Evolutionary conservation across 2,797 vertebrate genomes (phyloP), one percentile per base, ranked within the genome.

Genomic region (Protonibea diacanthus): DNA sequence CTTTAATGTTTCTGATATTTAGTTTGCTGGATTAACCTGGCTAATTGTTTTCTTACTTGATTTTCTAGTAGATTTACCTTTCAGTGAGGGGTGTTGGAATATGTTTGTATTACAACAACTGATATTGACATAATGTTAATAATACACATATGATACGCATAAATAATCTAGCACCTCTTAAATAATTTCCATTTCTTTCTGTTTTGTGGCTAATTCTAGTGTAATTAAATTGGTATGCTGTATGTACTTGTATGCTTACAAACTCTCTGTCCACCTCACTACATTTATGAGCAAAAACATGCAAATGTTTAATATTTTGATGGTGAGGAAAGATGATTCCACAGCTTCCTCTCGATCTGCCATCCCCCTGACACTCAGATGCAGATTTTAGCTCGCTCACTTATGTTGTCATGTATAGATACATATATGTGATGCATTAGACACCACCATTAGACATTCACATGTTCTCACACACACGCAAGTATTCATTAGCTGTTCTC

Each of bases 401-500:
- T 69, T 61, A 84, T 68, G 71, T 74, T 58, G 33, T 53, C 60
- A 59, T 78, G 70, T 62, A 25, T 55, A 60, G 27, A 20, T 75
- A 67, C 45, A 59, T 66, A 53, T 59, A 48, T 47, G 40, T 20
- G n/a, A 60, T 57, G 53, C 48, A 72, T 66, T 64, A 63, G 20
- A 69, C 38, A 29, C 27, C 11, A 58, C 23, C 48, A 76, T 80
- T 58, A 86, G 18, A 82, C 23, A 53, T 47, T 70, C 60, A 57
- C 14, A 3, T 1, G 3, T 27, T 5, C 64, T 5, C 49, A 18
- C 48, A 17, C 56, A 73, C 68, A 53, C n/a, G 14, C 59, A 81
- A 48, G 23, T 65, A 51, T 87, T 82, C 88, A 84, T 88, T 88
- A 88, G 76, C 69, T 68, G 21, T 65, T 78, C 68, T 77, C 76